A percentile compares a stretch with the other conserved stretches of the same genome.
phyloP scores from a whole-genome alignment of 2,888 invertebrate species.

The Dione vanillae region DNA sequence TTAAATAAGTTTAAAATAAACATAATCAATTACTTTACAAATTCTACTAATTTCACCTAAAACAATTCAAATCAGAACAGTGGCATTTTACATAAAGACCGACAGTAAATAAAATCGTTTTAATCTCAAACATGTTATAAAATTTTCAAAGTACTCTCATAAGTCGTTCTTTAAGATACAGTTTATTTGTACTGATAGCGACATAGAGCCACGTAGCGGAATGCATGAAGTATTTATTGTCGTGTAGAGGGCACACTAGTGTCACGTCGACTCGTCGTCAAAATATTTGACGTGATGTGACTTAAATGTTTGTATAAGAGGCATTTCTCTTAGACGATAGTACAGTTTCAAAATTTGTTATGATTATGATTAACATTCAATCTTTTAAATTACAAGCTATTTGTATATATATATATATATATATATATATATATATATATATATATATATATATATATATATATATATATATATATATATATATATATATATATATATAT shows the following conservation, averaged over 20 bases:
- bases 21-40: no score
- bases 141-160: slow-evolving; percentile 15
- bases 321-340: not conserved
- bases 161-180: not conserved
- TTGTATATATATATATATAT: no score
- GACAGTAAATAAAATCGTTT: not conserved
- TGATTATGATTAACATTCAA: not conserved
- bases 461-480: no score
- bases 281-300: slow-evolving; percentile 39
- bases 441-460: no score
- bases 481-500: no score
- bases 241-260: slow-evolving; percentile 19
- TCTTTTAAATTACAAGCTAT: no score
- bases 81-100: not conserved
- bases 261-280: slow-evolving; percentile 39
- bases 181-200: slow-evolving; percentile 17
- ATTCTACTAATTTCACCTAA: not conserved
- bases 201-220: slow-evolving; percentile 16
- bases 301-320: not conserved
- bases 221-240: slow-evolving; percentile 31
- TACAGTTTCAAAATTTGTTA: not conserved
- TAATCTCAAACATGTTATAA: slow-evolving; percentile 14
- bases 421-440: no score
- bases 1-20: no score
- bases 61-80: not conserved